Evolutionary conservation across 1,140 invertebrate genomes (phyloP), one percentile per base, ranked within the genome.

Genomic region (Drosophila insularis): DNA sequence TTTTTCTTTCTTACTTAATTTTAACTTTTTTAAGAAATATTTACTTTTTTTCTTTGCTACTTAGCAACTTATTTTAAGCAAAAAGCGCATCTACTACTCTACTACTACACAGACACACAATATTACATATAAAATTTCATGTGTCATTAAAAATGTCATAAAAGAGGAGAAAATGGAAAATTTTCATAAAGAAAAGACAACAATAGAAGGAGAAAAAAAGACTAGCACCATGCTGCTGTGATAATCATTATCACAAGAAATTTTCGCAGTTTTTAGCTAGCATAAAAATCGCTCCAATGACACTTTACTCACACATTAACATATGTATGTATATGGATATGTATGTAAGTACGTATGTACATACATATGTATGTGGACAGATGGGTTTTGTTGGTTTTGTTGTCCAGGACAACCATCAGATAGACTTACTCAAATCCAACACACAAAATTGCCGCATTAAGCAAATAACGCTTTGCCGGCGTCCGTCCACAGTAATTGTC

Each of bases 61-160:
- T 46, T 8, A 19, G 43, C 14, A 46, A 46, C 7, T 50, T 50
- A 50, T 21, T 21, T 21, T 6, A 10, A 21, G 17, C 17, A 11
- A 50, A 14, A 21, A 50, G 17, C 43, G 21, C 43, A 50, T 50
- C 17, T 21, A 50, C 17, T 19, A 19, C 54, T n/a, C n/a, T n/a
- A n/a, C n/a, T n/a, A n/a, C n/a, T n/a, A n/a, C n/a, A n/a, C n/a
- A n/a, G n/a, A 86, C 54, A 43, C 58, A 31, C 46, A 19, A 21
- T 8, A 50, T 21, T 8, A 40, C 37, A 68, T 82, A 77, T 85
- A 63, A 81, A 86, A 64, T 85, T 85, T 85, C 82, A 75, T 62
- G 74, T 71, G 68, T 63, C 82, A 85, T 85, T 81, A 85, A 86
- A 86, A 87, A 43, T 35, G 54, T 19, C 62, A 85, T 85, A 80